Evolutionary conservation across 2,113 vertebrate genomes (phyloP), one percentile per base, ranked within the genome.

Genomic region (Donacobius atricapilla): DNA sequence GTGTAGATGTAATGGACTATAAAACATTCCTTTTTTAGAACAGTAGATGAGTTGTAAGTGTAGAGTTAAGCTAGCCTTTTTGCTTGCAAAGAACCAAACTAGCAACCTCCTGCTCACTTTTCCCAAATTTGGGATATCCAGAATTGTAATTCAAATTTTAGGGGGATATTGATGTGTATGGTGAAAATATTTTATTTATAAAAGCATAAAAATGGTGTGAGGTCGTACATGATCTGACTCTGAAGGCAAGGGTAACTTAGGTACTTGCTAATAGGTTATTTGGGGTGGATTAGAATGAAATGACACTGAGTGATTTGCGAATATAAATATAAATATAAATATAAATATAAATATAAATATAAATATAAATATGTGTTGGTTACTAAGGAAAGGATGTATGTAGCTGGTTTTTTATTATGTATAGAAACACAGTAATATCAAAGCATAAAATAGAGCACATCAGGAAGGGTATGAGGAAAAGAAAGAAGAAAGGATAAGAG

Each of bases 151-250:
- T 76, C 4, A 77, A 45, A 70, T 57, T 35, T 58, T 24, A 16
- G 15, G 7, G 1, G 0, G 0, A 5, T 66, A 28, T 65, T 1
- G 0, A 18, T 54, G 13, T 0, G 0, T 33, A 27, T 4, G 1
- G 9, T 61, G 25, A 58, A 54, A 54, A 4, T 15, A 80, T 65
- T 94, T 76, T 35, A 48, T 75, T 79, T 64, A 47, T 83, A 69
- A 61, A 17, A 75, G 16, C 11, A 42, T 69, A 79, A 76, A 75
- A 76, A 31, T 2, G 0, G 4, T 69, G 20, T 19, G 28, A 79
- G 11, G 15, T 56, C 11, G 31, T 42, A 22, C 33, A 31, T 35
- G 25, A 31, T 13, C 35, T 66, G 7, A 44, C 31, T 76, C 31
- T 58, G 61, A 35, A 58, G 13, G 25, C 0, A 0, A 50, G 20